phyloP scores from a whole-genome alignment of 2,888 invertebrate genomes.

The Kryphioiulus occultus region DNA sequence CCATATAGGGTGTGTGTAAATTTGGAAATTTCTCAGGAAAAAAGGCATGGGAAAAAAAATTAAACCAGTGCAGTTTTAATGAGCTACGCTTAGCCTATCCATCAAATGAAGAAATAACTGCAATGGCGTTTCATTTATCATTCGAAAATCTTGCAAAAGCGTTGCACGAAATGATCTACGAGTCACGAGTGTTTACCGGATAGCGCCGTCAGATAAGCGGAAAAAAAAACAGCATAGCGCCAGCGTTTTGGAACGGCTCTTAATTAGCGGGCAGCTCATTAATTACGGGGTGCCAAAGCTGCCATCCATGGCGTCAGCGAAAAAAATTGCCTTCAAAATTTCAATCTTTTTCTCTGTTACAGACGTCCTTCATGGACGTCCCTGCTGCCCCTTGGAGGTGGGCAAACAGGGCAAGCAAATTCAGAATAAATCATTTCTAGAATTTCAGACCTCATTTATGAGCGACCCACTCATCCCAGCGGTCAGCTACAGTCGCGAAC shows the following conservation, averaged over 20 bases:
- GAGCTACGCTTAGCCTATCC: not conserved
- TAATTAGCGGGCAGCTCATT: not conserved
- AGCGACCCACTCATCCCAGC: not conserved
- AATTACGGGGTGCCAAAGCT: conserved; percentile 10
- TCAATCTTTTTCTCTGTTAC: no score
- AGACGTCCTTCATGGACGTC: no score
- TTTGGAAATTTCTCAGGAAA: not conserved
- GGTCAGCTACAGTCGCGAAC: not conserved
- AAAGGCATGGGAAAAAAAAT: not conserved
- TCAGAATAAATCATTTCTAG: no score
- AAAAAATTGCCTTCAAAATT: no score
- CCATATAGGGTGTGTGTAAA: not conserved
- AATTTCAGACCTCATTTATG: not conserved
- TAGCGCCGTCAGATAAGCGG: not conserved
- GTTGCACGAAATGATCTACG: conserved; percentile 11
- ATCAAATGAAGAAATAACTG: conserved; percentile 17
- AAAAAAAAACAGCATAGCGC: not conserved
- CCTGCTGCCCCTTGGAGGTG: not conserved
- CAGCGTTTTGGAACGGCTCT: not conserved
- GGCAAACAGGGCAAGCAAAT: not conserved
- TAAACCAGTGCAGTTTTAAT: not conserved
- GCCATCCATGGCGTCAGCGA: no score
- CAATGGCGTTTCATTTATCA: conserved; percentile 9
- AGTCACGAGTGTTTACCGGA: conserved; percentile 17
- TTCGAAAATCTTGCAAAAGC: not conserved